Evolutionary conservation across 2,113 vertebrate species (phyloP).

Genomic region (Myocastor coypus): DNA sequence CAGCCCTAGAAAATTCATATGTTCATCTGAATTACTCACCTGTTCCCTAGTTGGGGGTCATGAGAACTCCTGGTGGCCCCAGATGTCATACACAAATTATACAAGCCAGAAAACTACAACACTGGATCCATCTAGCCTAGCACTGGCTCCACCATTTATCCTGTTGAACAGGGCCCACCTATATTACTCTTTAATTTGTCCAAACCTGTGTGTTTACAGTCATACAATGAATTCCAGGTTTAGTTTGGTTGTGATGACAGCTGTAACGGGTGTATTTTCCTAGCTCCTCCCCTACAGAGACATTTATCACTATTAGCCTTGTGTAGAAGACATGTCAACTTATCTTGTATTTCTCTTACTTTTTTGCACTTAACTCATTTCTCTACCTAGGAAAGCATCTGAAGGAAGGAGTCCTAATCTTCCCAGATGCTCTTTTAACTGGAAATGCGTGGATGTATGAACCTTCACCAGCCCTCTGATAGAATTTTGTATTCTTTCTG

Average conservation of each 20-base stretch:
- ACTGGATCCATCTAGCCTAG: background rate
- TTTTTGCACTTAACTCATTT: slow-evolving; percentile 18
- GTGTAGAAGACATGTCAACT: background rate
- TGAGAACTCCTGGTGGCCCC: background rate
- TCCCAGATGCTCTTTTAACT: background rate
- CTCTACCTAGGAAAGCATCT: background rate
- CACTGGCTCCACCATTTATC: background rate
- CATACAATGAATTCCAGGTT: background rate
- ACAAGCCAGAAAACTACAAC: background rate
- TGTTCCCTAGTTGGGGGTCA: background rate
- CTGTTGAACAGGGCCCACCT: accelerated
- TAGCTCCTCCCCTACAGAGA: background rate
- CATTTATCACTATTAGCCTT: background rate
- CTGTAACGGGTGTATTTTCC: background rate
- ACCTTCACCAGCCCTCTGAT: background rate
- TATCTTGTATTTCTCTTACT: background rate
- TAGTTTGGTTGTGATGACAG: background rate
- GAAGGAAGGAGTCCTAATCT: background rate
- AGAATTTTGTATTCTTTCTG: background rate
- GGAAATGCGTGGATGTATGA: background rate
- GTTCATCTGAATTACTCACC: background rate
- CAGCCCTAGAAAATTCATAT: background rate
- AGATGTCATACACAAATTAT: background rate
- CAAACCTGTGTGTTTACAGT: background rate
- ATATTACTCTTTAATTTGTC: background rate